phyloP scores from a whole-genome alignment of 2,797 vertebrate genomes.

The Anableps anableps region DNA sequence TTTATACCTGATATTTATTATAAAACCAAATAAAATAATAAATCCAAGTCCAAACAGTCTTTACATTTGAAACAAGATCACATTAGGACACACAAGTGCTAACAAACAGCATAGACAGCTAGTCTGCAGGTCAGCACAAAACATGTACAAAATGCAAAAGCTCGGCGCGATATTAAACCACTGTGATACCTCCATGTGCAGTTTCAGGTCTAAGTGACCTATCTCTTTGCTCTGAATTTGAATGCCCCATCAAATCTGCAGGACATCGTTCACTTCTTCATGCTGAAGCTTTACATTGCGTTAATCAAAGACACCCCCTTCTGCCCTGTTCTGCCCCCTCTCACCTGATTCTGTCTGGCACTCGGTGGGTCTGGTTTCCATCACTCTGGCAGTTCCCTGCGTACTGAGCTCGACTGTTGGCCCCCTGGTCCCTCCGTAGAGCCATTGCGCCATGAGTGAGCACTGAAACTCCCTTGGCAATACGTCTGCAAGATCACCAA shows the following conservation, averaged over 20 bases:
- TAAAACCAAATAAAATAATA: not conserved
- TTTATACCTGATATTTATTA: not conserved
- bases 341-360: constrained; percentile 79
- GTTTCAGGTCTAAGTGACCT: constrained; percentile 29
- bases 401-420: constrained; percentile 83
- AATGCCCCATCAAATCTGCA: constrained; percentile 15
- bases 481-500: constrained; percentile 73
- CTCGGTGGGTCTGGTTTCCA: constrained; percentile 85
- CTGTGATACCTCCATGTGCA: no score
- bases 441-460: constrained; percentile 93
- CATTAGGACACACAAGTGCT: not conserved
- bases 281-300: not conserved
- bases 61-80: not conserved
- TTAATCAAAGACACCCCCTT: not conserved
- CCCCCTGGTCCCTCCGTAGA: constrained; percentile 86
- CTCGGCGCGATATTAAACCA: not conserved
- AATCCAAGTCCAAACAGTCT: not conserved
- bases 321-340: constrained; percentile 6
- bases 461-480: constrained; percentile 91
- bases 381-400: constrained; percentile 89
- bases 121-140: not conserved
- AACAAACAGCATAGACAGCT: not conserved
- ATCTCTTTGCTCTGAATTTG: constrained; percentile 21
- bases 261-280: constrained; percentile 33
- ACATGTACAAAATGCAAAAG: not conserved